A percentile compares a stretch with the other conserved stretches of the same genome.
These are phyloP conservation scores for Labeo rohita DNA, from an alignment of 2,113 vertebrate genomes.

Conservation along the genomic window DNA sequence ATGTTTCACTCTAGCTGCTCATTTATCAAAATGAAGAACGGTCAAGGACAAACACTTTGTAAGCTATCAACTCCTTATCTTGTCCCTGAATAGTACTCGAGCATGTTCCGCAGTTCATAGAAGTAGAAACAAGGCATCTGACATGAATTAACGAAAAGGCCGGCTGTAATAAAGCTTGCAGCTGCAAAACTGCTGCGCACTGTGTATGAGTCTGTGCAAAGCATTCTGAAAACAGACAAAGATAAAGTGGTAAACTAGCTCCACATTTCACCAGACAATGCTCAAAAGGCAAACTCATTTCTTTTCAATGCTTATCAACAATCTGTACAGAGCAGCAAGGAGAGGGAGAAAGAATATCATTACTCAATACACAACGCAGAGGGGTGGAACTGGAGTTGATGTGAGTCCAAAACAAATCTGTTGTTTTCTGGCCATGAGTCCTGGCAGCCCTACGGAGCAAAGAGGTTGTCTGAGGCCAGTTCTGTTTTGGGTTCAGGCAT, in stretches of 20 bases:
- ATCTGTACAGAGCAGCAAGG: not conserved
- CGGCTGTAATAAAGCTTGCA: constrained; percentile 1
- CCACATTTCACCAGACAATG: constrained; percentile 11
- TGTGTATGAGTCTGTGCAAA: not conserved
- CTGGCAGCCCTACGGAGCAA: constrained; percentile 25
- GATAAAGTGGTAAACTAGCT: constrained; percentile 18
- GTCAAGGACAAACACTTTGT: not conserved
- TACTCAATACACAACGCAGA: constrained; percentile 6
- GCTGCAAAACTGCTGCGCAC: constrained; percentile 1
- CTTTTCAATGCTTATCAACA: not conserved
- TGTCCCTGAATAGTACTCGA: constrained; percentile 13
- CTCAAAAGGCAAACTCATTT: not conserved
- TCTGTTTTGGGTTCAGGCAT: constrained; percentile 35
- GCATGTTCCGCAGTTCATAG: constrained; percentile 4
- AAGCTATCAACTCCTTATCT: constrained; percentile 15
- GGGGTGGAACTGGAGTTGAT: constrained; percentile 34
- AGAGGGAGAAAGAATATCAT: not conserved
- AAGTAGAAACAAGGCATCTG: constrained; percentile 29
- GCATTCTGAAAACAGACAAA: constrained; percentile 7
- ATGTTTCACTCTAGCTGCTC: not conserved
- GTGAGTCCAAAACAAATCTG: constrained; percentile 34
- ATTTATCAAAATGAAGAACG: constrained; percentile 15
- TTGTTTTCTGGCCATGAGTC: constrained; percentile 34
- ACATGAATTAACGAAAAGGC: constrained; percentile 26
- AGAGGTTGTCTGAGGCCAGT: constrained; percentile 19